Percentiles rank a stretch among this genome's conserved stretches.
Conservation (phyloP, 2,113 vertebrate species). For the Lathamus discolor region DNA sequence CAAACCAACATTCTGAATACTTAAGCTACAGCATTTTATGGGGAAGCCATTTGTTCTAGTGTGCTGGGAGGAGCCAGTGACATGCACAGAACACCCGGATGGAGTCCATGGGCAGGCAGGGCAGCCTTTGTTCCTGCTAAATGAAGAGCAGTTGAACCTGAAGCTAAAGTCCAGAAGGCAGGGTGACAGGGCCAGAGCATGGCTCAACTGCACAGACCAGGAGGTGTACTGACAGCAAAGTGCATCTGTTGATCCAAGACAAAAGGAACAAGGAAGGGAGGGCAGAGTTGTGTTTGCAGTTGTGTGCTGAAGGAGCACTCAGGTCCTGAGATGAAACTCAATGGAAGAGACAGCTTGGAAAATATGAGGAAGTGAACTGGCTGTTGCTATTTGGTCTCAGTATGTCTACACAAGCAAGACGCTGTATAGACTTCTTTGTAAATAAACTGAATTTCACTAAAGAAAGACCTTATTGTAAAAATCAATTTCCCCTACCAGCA, state of each 20-base stretch:
- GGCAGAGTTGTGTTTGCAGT: background rate
- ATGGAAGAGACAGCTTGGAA: background rate
- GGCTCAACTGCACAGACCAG: background rate
- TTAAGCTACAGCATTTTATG: background rate
- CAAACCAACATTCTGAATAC: background rate
- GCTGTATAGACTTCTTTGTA: background rate
- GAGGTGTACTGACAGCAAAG: background rate
- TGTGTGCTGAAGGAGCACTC: background rate
- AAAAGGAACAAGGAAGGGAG: background rate
- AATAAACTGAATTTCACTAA: background rate
- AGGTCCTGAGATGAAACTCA: background rate
- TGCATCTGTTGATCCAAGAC: background rate
- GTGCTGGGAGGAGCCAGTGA: background rate
- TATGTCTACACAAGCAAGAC: background rate
- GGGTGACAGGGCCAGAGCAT: background rate
- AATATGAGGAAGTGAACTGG: background rate
- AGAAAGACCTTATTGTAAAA: slow-evolving; percentile 17
- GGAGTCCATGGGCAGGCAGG: too few relatives aligned
- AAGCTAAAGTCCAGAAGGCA: background rate
- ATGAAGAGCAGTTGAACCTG: background rate
- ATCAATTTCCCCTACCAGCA: background rate
- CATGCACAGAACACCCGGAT: too few relatives aligned
- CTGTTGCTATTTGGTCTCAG: background rate
- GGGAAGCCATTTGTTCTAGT: background rate
- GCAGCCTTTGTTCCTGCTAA: background rate